These are phyloP conservation scores for Pseudococcus viburni DNA, from an alignment of 2,888 invertebrate genomes.

Conservation along the genomic window DNA sequence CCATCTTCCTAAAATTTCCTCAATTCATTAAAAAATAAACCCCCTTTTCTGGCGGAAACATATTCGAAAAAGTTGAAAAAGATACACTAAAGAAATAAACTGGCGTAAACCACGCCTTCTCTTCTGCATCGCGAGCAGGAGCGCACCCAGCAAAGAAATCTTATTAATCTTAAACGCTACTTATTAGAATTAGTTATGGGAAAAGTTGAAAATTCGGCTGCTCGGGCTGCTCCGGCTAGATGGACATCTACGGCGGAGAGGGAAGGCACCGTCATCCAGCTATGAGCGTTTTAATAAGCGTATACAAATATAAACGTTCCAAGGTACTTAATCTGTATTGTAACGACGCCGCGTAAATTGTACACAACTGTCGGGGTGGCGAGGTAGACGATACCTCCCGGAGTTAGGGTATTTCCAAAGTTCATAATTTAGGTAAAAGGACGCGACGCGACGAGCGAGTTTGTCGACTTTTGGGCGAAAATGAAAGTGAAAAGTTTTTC, in stretches of 20 bases:
- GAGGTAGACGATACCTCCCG: background rate
- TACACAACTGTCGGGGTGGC: background rate
- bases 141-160: background rate
- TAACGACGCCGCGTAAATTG: slow-evolving; percentile 10
- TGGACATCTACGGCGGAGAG: background rate
- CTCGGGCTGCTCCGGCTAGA: background rate
- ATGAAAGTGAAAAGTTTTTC: slow-evolving; percentile 49
- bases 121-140: background rate
- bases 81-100: background rate
- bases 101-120: background rate
- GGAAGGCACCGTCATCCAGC: background rate
- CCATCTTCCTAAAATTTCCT: background rate
- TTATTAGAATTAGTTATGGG: slow-evolving; percentile 44
- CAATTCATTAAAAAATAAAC: background rate
- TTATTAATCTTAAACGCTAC: slow-evolving; percentile 17
- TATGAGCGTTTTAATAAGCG: slow-evolving; percentile 22
- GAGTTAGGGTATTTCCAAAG: background rate
- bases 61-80: background rate
- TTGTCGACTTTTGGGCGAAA: slow-evolving; percentile 44
- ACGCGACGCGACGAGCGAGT: background rate
- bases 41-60: background rate
- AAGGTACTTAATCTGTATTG: slow-evolving; percentile 30
- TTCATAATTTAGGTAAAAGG: slow-evolving; percentile 44
- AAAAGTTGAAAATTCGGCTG: slow-evolving; percentile 19
- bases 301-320: slow-evolving; percentile 32